A percentile compares a stretch with the other conserved stretches of the same genome.
Conservation (phyloP, 2,888 invertebrate genomes). For the Horisme vitalbata region DNA sequence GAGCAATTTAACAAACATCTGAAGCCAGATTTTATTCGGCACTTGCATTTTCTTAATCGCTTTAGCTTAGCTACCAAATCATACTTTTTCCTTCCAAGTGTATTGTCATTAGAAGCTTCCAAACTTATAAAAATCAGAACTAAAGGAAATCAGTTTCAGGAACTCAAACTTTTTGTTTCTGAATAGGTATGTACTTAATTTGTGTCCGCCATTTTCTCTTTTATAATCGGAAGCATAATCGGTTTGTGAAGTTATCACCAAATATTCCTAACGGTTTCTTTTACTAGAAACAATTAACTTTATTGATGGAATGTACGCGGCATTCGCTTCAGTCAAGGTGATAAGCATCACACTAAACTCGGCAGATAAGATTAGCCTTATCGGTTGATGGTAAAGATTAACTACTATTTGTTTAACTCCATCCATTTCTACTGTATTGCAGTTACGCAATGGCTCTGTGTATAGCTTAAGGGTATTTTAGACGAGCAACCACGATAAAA, state of each 20-base stretch:
- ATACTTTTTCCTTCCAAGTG: no score
- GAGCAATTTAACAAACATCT: no score
- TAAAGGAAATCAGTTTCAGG: no score
- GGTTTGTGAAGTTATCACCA: constrained; percentile 28
- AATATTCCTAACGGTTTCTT: constrained; percentile 38
- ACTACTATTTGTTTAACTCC: constrained; percentile 70
- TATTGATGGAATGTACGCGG: constrained; percentile 56
- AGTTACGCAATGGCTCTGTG: constrained; percentile 36
- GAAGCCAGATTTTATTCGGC: no score
- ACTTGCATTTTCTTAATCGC: no score
- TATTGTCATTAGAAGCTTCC: no score
- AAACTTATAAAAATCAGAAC: no score
- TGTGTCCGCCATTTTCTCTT: constrained; percentile 6
- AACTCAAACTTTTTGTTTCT: no score
- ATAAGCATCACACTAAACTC: constrained; percentile 56
- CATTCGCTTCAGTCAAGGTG: constrained; percentile 62
- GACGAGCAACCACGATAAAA: no score
- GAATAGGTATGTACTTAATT: no score
- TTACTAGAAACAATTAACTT: constrained; percentile 60
- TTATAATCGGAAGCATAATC: constrained; percentile 23
- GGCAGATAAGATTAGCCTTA: constrained; percentile 66
- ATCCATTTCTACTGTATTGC: constrained; percentile 60
- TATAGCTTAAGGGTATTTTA: no score
- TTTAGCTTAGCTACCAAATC: no score
- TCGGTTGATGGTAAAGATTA: constrained; percentile 72